phyloP scores from a whole-genome alignment of 2,797 vertebrate genomes.

The Channallabes apus region DNA sequence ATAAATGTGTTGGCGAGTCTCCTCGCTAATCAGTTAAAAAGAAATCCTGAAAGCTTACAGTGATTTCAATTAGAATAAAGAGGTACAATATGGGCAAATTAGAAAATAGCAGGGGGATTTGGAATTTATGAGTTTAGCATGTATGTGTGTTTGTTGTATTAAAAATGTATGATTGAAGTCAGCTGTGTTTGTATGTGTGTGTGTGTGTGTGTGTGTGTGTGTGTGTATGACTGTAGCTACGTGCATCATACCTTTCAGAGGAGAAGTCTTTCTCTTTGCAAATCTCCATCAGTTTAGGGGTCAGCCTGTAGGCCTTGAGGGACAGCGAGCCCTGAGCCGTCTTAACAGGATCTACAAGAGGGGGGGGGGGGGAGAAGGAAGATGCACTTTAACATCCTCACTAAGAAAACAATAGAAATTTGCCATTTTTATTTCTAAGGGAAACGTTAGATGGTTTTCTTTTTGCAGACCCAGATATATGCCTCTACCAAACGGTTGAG shows the following conservation, averaged over 20 bases:
- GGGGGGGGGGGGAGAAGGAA: neutral
- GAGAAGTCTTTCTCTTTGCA: constrained; percentile 99
- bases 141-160: neutral
- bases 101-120: neutral
- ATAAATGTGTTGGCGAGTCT: constrained; percentile 10
- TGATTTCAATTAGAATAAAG: constrained; percentile 38
- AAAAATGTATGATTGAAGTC: neutral
- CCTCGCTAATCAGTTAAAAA: constrained; percentile 1
- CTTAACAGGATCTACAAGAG: constrained; percentile 88
- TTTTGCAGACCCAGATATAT: no score
- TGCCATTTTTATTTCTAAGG: no score
- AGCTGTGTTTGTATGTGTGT: neutral
- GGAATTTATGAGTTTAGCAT: constrained; percentile 2
- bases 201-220: neutral
- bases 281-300: constrained; percentile 93
- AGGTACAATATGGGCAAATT: constrained; percentile 24
- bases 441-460: no score
- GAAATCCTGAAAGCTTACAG: constrained; percentile 15
- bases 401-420: no score
- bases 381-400: neutral
- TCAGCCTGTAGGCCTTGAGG: constrained; percentile 89
- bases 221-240: neutral
- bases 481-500: no score
- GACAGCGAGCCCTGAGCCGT: constrained; percentile 93
- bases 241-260: constrained; percentile 83